A percentile compares a stretch with the other conserved stretches of the same genome.
phyloP scores from a whole-genome alignment of 2,113 vertebrate species.

The Dromas ardeola region DNA sequence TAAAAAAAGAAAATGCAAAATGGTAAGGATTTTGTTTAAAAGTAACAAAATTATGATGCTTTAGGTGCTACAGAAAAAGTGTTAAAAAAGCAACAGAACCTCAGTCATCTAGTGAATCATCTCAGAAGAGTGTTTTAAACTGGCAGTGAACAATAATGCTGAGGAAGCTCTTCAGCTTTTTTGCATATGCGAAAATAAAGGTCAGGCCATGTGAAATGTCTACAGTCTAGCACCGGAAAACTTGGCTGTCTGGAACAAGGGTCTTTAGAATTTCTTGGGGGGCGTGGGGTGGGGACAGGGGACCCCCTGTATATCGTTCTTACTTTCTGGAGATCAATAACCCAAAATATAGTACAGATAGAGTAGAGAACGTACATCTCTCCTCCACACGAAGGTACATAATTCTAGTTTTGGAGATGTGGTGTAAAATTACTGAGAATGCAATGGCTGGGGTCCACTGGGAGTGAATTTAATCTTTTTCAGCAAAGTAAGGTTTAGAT shows the following conservation, averaged over 20 bases:
- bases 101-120: not conserved
- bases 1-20: not conserved
- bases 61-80: not conserved
- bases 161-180: not conserved
- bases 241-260: not conserved
- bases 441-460: not conserved
- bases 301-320: not conserved
- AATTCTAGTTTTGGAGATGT: not conserved
- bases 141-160: not conserved
- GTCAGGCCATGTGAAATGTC: not conserved
- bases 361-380: not conserved
- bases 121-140: not conserved
- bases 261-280: not conserved
- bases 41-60: not conserved
- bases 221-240: not conserved
- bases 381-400: not conserved
- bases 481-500: not conserved
- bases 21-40: not conserved
- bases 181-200: not conserved
- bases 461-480: not conserved
- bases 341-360: not conserved
- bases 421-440: not conserved
- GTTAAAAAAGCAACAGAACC: not conserved
- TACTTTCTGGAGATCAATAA: not conserved
- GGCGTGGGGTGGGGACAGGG: not conserved